A percentile compares a stretch with the other conserved stretches of the same genome.
Evolutionary conservation across 2,888 invertebrate species (phyloP).

Genomic region (Netelia melanura): DNA sequence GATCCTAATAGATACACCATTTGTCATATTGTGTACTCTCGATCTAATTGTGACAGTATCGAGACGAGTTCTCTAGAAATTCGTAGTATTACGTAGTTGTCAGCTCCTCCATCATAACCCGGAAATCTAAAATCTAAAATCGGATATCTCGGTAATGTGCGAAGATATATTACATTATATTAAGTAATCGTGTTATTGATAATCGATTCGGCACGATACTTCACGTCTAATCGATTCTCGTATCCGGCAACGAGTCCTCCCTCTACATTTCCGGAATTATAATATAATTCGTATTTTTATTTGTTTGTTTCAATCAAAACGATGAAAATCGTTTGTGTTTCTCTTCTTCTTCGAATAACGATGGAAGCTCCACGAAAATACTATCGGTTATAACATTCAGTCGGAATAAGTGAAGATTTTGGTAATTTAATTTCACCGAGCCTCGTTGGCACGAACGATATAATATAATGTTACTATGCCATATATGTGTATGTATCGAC

Average conservation of each 20-base stretch:
- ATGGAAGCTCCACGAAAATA: constrained; percentile 67
- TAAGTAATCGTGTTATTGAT: constrained; percentile 43
- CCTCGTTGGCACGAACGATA: constrained; percentile 38
- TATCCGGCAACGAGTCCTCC: constrained; percentile 2
- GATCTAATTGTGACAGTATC: constrained; percentile 16
- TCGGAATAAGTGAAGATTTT: constrained; percentile 57
- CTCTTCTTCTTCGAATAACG: constrained; percentile 29
- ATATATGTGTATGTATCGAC: constrained; percentile 65
- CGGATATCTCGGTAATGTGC: constrained; percentile 46
- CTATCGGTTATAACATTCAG: constrained; percentile 64
- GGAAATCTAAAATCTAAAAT: constrained; percentile 29
- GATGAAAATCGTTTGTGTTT: constrained; percentile 17
- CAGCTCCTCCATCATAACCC: constrained; percentile 23
- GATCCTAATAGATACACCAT: not conserved
- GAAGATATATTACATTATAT: constrained; percentile 46
- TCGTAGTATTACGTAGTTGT: constrained; percentile 47
- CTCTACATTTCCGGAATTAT: constrained; percentile 15
- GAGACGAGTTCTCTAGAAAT: constrained; percentile 7
- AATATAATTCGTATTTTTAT: constrained; percentile 45
- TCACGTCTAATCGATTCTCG: constrained; percentile 29
- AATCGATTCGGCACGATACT: constrained; percentile 16
- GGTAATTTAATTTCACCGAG: constrained; percentile 52
- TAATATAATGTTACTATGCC: constrained; percentile 30
- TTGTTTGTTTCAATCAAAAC: constrained; percentile 27
- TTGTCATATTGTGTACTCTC: not conserved